Evolutionary conservation across 2,888 invertebrate genomes (phyloP).

Genomic region (Phytoseiulus persimilis): DNA sequence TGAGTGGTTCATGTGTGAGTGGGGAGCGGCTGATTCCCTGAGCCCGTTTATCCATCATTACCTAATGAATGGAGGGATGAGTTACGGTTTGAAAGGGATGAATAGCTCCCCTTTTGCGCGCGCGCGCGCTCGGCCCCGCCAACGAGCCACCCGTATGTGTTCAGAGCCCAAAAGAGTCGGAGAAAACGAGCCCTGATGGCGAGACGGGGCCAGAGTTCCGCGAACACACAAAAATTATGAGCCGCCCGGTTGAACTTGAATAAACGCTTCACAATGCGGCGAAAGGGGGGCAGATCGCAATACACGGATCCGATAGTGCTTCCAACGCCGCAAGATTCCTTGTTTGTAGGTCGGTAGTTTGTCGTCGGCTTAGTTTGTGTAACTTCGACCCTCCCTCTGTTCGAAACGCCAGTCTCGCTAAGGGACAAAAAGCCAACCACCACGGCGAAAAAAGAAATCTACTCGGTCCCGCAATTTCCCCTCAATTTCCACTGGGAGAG

Average conservation of each 20-base stretch:
- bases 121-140: no score
- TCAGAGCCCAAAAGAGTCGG: background rate
- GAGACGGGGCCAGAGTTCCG: background rate
- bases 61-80: background rate
- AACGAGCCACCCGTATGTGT: background rate
- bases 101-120: background rate
- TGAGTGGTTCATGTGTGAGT: background rate
- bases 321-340: background rate
- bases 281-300: background rate
- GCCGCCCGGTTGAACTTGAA: background rate
- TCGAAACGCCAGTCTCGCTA: background rate
- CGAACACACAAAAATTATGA: background rate
- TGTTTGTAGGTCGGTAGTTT: background rate
- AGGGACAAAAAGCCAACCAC: background rate
- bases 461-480: background rate
- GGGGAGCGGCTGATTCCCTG: background rate
- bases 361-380: background rate
- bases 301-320: background rate
- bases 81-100: slow-evolving; percentile 5
- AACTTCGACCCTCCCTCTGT: background rate
- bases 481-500: background rate
- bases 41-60: background rate
- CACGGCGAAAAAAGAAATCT: background rate
- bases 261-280: background rate
- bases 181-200: background rate